Evolutionary conservation across 2,113 vertebrate species (phyloP).

Genomic region (Dryoscopus gambensis): DNA sequence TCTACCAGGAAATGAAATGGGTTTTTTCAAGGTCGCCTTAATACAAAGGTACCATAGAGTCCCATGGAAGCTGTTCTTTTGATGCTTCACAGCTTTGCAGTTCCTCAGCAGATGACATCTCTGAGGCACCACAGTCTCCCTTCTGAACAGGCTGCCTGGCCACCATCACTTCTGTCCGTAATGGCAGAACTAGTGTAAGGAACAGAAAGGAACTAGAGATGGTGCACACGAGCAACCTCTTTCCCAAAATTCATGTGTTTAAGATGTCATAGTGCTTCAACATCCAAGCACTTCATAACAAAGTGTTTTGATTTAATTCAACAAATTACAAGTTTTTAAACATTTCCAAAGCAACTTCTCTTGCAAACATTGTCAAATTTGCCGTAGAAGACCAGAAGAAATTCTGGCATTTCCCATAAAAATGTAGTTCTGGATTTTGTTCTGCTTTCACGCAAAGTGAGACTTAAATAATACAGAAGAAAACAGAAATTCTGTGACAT

Average conservation of each 20-base stretch:
- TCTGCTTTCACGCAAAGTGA: neutral
- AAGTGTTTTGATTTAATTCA: neutral
- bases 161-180: neutral
- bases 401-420: neutral
- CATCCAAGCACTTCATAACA: neutral
- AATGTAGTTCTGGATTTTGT: neutral
- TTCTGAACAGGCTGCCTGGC: neutral
- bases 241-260: neutral
- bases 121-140: neutral
- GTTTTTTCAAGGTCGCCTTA: neutral
- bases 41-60: neutral
- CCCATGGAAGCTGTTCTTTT: neutral
- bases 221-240: fast-evolving
- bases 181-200: neutral
- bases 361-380: neutral
- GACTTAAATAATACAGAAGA: neutral
- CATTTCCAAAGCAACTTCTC: neutral
- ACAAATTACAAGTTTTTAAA: neutral
- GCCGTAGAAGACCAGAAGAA: neutral
- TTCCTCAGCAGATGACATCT: neutral
- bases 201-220: neutral
- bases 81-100: neutral
- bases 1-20: neutral
- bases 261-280: neutral
- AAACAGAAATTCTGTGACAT: neutral